Percentiles rank a stretch among this genome's conserved stretches.
Conservation (phyloP, 2,888 invertebrate species). For the Crocallis elinguaria region DNA sequence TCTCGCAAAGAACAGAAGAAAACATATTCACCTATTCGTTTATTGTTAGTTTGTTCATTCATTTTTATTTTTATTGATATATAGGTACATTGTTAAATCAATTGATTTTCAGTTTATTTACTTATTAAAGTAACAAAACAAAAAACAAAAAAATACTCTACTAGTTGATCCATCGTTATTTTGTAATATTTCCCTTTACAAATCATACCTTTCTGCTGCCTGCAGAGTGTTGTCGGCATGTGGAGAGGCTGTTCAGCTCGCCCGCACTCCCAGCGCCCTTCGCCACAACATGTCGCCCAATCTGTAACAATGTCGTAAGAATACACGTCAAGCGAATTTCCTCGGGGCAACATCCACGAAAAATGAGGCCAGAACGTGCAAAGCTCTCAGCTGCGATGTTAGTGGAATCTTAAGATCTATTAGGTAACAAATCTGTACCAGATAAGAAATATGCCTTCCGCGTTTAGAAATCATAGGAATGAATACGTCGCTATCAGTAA, state of each 20-base stretch:
- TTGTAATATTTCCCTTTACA: neutral
- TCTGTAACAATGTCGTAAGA: constrained; percentile 52
- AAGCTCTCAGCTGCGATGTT: no score
- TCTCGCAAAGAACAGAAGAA: neutral
- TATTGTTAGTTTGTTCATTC: neutral
- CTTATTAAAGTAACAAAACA: neutral
- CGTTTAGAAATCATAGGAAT: no score
- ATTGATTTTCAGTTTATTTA: neutral
- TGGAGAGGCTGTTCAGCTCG: constrained; percentile 69
- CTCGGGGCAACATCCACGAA: constrained; percentile 4
- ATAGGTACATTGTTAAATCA: neutral
- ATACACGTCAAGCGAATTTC: constrained; percentile 20
- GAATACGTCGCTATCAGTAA: no score
- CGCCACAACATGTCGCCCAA: constrained; percentile 59
- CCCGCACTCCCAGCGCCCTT: constrained; percentile 49
- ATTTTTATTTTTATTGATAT: neutral
- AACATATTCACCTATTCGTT: neutral
- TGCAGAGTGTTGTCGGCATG: constrained; percentile 78
- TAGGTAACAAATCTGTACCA: no score
- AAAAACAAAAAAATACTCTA: no score
- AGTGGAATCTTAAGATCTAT: no score
- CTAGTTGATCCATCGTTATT: no score
- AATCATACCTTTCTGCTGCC: constrained; percentile 75
- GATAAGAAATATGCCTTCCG: no score
- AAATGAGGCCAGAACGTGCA: neutral